Evolutionary conservation across 2,113 vertebrate species (phyloP).

Genomic region (Hydrochoerus hydrochaeris): DNA sequence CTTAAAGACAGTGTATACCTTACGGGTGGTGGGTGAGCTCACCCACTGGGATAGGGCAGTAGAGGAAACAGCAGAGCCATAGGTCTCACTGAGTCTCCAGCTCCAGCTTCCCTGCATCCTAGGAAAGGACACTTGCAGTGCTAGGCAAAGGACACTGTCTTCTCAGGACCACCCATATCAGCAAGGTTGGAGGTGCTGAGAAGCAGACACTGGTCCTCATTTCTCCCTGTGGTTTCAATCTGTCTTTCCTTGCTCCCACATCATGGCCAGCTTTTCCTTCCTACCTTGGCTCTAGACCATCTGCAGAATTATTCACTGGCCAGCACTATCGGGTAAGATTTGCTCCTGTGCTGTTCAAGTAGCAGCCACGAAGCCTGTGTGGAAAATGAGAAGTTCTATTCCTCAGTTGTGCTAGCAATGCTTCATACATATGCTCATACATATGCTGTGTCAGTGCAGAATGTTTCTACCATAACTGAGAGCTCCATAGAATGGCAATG

Average conservation of each 20-base stretch:
- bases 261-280: background rate
- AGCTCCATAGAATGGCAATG: background rate
- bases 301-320: background rate
- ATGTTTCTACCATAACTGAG: background rate
- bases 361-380: background rate
- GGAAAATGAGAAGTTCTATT: background rate
- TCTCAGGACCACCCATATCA: background rate
- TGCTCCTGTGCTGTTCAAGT: background rate
- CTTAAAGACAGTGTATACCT: background rate
- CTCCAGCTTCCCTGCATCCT: background rate
- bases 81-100: background rate
- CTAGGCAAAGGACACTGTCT: background rate
- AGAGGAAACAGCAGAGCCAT: background rate
- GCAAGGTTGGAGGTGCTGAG: background rate
- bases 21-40: background rate
- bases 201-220: background rate
- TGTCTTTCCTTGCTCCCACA: background rate
- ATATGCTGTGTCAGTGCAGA: background rate
- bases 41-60: background rate
- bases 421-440: background rate
- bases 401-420: background rate
- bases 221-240: background rate
- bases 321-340: background rate
- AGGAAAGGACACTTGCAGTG: too few species aligned
- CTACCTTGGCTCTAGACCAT: background rate